Conservation (phyloP, 2,113 vertebrate species). For the Uropsilus gracilis region DNA sequence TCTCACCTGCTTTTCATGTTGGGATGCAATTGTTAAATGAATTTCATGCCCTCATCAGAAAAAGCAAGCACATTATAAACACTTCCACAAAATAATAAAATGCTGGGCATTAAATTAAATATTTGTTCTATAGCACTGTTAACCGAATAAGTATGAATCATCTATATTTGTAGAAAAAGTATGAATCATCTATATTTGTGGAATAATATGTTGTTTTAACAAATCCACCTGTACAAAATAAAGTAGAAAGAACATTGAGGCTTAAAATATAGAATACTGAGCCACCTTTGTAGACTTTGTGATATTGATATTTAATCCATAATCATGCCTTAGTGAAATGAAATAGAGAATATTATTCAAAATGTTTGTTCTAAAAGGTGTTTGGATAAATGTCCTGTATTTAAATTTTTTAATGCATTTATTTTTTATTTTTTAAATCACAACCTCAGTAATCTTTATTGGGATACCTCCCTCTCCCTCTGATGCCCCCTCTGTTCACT, state of each 20-base stretch:
- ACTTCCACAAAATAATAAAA: slow-evolving; percentile 43
- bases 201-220: no score
- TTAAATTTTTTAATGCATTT: slow-evolving; percentile 64
- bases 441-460: no score
- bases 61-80: slow-evolving; percentile 66
- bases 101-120: not conserved
- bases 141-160: slow-evolving; percentile 63
- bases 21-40: slow-evolving; percentile 58
- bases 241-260: slow-evolving; percentile 69
- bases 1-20: slow-evolving; percentile 52
- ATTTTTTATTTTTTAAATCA: no score
- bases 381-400: slow-evolving; percentile 48
- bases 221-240: slow-evolving; percentile 62
- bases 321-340: slow-evolving; percentile 64
- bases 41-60: slow-evolving; percentile 64
- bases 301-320: slow-evolving; percentile 58
- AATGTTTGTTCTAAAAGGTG: slow-evolving; percentile 63
- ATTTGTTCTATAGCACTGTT: slow-evolving; percentile 50
- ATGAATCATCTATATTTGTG: slow-evolving; percentile 66
- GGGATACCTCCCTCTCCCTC: no score
- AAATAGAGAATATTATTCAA: slow-evolving; percentile 53
- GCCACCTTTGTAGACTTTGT: slow-evolving; percentile 40
- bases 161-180: slow-evolving; percentile 62
- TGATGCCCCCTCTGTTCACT: no score
- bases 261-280: slow-evolving; percentile 65